Conservation (phyloP, 2,797 vertebrate species). For the Lepus townsendii region DNA sequence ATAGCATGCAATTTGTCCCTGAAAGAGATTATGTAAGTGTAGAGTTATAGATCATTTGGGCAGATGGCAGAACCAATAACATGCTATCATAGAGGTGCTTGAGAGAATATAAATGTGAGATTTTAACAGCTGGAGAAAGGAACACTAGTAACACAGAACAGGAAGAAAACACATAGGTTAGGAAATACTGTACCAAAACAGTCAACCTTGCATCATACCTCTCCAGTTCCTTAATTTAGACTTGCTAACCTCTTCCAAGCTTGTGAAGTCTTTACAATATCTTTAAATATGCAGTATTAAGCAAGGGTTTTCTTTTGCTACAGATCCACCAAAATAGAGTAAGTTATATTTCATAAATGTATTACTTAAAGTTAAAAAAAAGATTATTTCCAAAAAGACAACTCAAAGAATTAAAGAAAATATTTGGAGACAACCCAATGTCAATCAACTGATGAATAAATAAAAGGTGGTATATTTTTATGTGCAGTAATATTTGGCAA, state of each 20-base stretch:
- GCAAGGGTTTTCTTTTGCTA: not conserved
- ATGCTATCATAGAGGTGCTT: not conserved
- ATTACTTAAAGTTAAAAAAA: constrained; percentile 19
- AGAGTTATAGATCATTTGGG: constrained; percentile 1
- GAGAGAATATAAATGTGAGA: not conserved
- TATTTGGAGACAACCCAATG: constrained; percentile 25
- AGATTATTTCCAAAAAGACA: constrained; percentile 26
- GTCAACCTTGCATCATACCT: not conserved
- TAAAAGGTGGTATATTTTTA: not conserved
- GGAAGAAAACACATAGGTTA: not conserved
- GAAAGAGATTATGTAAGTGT: not conserved
- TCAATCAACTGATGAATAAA: constrained; percentile 6
- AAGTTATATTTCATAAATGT: constrained; percentile 40
- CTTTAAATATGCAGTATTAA: not conserved
- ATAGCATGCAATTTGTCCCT: not conserved
- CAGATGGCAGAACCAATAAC: not conserved
- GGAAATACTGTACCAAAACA: constrained; percentile 9
- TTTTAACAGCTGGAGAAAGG: not conserved
- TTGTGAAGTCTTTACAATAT: not conserved
- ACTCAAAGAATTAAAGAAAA: not conserved
- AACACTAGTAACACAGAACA: constrained; percentile 8
- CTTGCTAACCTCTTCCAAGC: not conserved
- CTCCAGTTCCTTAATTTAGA: not conserved
- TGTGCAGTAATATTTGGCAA: not conserved
- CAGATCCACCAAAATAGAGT: constrained; percentile 12